These are phyloP conservation scores for Samia ricini DNA, from an alignment of 1,140 invertebrate genomes.

Conservation along the genomic window DNA sequence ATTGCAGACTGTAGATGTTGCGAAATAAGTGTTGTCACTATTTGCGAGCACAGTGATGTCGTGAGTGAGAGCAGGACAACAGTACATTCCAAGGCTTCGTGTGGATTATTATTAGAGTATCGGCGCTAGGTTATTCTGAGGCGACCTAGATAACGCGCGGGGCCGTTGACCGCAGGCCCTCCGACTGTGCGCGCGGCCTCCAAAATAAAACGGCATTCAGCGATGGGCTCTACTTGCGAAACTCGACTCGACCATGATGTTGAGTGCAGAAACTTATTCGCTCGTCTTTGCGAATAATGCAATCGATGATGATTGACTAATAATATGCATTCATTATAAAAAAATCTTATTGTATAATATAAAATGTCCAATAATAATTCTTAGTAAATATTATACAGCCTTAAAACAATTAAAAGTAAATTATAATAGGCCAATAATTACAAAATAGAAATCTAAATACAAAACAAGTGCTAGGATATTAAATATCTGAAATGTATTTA, in stretches of 20 bases:
- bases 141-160: constrained; percentile 71
- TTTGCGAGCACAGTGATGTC: constrained; percentile 39
- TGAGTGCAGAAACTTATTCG: constrained; percentile 33
- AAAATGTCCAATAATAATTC: neutral
- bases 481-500: neutral
- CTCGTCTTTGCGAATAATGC: constrained; percentile 51
- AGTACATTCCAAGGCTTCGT: constrained; percentile 59
- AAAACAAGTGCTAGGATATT: constrained; percentile 3
- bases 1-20: constrained; percentile 38
- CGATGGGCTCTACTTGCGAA: constrained; percentile 74
- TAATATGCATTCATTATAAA: constrained; percentile 5
- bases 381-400: neutral
- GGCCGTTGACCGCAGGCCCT: constrained; percentile 75
- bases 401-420: neutral
- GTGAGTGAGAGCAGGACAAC: constrained; percentile 63
- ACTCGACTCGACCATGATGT: constrained; percentile 56
- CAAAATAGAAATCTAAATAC: neutral
- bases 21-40: constrained; percentile 57
- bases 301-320: constrained; percentile 45
- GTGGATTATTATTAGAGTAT: constrained; percentile 76
- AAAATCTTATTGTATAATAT: neutral
- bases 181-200: constrained; percentile 63
- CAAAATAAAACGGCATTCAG: constrained; percentile 76
- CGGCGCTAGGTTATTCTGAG: constrained; percentile 76
- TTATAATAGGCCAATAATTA: neutral